These are phyloP conservation scores for Dioctria rufipes DNA, from an alignment of 2,888 invertebrate genomes.

Conservation along the genomic window DNA sequence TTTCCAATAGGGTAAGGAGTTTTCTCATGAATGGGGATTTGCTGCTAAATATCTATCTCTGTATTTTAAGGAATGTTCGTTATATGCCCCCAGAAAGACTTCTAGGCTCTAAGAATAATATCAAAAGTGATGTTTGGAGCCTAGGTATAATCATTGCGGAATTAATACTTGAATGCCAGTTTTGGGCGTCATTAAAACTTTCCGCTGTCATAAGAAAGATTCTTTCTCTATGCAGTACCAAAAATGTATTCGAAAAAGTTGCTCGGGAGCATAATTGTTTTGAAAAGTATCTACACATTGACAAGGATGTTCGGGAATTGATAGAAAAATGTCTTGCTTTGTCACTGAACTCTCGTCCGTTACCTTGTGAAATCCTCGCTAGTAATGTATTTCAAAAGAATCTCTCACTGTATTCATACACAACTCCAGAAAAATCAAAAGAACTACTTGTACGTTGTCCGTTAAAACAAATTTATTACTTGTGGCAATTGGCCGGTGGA, in stretches of 20 bases:
- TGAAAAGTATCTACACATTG: slow-evolving; percentile 64
- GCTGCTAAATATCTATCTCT: slow-evolving; percentile 42
- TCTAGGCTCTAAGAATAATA: slow-evolving; percentile 77
- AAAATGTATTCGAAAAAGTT: slow-evolving; percentile 78
- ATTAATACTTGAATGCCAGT: slow-evolving; percentile 78
- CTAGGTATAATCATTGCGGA: slow-evolving; percentile 92
- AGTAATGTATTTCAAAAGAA: slow-evolving; percentile 73
- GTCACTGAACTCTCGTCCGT: slow-evolving; percentile 75
- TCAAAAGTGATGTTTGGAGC: slow-evolving; percentile 94
- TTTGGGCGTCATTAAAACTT: slow-evolving; percentile 84
- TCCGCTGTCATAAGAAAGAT: slow-evolving; percentile 82
- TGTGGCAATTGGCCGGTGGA: slow-evolving; percentile 97
- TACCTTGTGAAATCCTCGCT: slow-evolving; percentile 76
- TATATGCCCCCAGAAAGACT: slow-evolving; percentile 89
- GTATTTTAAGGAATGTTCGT: slow-evolving; percentile 77
- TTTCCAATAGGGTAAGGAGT: slow-evolving; percentile 86
- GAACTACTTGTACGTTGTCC: slow-evolving; percentile 72
- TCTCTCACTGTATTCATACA: slow-evolving; percentile 64
- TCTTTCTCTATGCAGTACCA: slow-evolving; percentile 73
- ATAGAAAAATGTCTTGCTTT: slow-evolving; percentile 83
- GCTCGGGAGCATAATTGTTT: slow-evolving; percentile 84
- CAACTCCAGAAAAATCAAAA: slow-evolving; percentile 67
- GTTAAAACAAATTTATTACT: slow-evolving; percentile 89
- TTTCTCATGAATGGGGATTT: slow-evolving; percentile 56
- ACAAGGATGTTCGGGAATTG: slow-evolving; percentile 70